These are phyloP conservation scores for Rhopalosiphum nymphaeae DNA, from an alignment of 2,888 invertebrate genomes.

Conservation along the genomic window DNA sequence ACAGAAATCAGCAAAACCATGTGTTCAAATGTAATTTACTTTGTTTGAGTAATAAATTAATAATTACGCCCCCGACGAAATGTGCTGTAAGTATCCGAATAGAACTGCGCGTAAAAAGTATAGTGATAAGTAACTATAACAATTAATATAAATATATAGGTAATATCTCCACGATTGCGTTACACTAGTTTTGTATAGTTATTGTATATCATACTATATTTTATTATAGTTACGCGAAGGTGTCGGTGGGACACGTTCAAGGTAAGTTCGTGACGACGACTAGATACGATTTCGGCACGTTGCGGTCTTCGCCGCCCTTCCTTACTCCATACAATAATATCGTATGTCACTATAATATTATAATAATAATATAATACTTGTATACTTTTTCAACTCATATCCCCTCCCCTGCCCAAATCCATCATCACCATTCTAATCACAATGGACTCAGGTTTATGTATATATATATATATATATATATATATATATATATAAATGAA, in stretches of 20 bases:
- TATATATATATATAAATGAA: neutral
- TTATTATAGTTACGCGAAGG: neutral
- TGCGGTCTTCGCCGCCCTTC: neutral
- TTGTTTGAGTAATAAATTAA: neutral
- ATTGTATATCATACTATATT: neutral
- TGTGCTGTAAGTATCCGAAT: neutral
- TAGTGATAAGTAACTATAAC: neutral
- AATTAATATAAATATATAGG: neutral
- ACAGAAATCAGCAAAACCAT: neutral
- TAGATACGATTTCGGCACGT: neutral
- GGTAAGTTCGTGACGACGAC: neutral
- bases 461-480: neutral
- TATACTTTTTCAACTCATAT: neutral
- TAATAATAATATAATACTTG: constrained; percentile 13
- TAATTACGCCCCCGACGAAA: neutral
- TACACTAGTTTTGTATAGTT: neutral
- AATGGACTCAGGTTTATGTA: neutral
- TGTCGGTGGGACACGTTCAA: neutral
- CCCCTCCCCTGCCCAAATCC: neutral
- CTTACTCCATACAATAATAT: neutral
- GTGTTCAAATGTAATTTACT: neutral
- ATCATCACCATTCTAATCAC: neutral
- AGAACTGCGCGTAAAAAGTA: no score
- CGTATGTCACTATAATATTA: constrained; percentile 5
- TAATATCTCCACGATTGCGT: neutral